Percentiles rank a stretch among this genome's conserved stretches.
These are phyloP conservation scores for Gymnocheta viridis DNA, from an alignment of 2,888 invertebrate species.

Conservation along the genomic window DNA sequence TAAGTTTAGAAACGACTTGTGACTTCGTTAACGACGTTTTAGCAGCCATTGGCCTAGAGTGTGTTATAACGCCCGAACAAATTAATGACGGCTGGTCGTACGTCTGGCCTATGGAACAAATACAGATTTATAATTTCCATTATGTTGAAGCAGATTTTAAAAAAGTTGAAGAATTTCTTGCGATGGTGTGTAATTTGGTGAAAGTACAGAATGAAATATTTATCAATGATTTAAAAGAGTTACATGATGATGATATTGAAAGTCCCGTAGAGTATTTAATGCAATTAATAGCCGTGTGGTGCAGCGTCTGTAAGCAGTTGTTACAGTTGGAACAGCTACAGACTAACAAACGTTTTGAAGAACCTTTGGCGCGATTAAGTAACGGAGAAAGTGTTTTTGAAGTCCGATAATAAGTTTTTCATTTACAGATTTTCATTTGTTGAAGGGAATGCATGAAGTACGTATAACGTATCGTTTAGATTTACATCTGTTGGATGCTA, in stretches of 20 bases:
- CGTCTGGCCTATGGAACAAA: constrained; percentile 60
- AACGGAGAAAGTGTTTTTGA: neutral
- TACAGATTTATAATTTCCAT: constrained; percentile 65
- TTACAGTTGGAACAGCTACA: constrained; percentile 15
- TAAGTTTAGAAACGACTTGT: constrained; percentile 49
- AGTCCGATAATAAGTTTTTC: neutral
- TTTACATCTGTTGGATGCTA: constrained; percentile 53
- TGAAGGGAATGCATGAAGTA: constrained; percentile 64
- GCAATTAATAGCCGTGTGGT: constrained; percentile 62
- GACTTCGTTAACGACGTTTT: constrained; percentile 60
- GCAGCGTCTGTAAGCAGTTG: constrained; percentile 58
- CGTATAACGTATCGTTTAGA: constrained; percentile 55
- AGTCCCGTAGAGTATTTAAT: constrained; percentile 58
- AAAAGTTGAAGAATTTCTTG: constrained; percentile 56
- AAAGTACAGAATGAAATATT: constrained; percentile 20
- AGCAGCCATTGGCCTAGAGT: constrained; percentile 47
- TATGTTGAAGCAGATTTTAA: constrained; percentile 45
- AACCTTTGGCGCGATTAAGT: constrained; percentile 69
- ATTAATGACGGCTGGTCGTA: constrained; percentile 19
- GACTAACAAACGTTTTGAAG: constrained; percentile 53
- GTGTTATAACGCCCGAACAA: constrained; percentile 54
- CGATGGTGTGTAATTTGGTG: constrained; percentile 33
- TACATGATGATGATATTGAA: constrained; percentile 7
- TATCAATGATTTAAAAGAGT: neutral
- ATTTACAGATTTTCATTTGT: constrained; percentile 59